These are phyloP conservation scores for Parazoanthus swiftii DNA, from an alignment of 92 coral and sea anemone genomes.

Conservation along the genomic window DNA sequence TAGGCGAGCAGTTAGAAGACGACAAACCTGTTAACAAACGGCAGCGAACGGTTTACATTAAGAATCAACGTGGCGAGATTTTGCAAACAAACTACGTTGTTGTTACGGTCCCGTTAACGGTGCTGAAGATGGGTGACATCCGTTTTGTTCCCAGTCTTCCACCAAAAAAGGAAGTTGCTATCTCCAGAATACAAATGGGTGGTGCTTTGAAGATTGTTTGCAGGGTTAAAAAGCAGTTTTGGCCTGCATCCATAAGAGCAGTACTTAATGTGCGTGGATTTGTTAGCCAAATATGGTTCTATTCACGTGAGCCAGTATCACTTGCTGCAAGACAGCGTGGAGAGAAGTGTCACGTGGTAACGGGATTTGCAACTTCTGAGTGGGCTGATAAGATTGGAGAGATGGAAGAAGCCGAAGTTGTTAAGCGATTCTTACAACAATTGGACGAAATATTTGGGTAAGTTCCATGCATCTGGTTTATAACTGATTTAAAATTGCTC, in stretches of 20 bases:
- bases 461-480: not conserved
- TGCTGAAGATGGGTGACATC: conserved; percentile 84
- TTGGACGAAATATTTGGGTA: conserved; percentile 89
- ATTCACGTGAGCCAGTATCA: conserved; percentile 67
- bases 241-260: conserved; percentile 54
- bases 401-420: conserved; percentile 66
- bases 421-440: conserved; percentile 65
- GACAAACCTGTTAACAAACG: not conserved
- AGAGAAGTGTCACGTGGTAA: conserved; percentile 81
- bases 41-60: conserved; percentile 45
- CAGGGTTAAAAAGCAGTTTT: conserved; percentile 77
- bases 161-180: conserved; percentile 65
- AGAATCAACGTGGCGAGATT: conserved; percentile 62
- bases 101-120: conserved; percentile 80
- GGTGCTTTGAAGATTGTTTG: conserved; percentile 86
- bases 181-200: conserved; percentile 72
- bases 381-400: conserved; percentile 74
- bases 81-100: conserved; percentile 62
- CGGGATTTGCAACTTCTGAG: conserved; percentile 89
- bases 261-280: conserved; percentile 6
- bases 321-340: conserved; percentile 35
- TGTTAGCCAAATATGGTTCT: conserved; percentile 90
- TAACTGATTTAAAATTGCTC: no score
- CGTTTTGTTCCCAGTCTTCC: conserved; percentile 80
- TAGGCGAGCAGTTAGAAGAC: conserved; percentile 13